A percentile compares a stretch with the other conserved stretches of the same genome.
These are phyloP conservation scores for Apodemia hepburni DNA, from an alignment of 2,888 invertebrate species.

Conservation along the genomic window DNA sequence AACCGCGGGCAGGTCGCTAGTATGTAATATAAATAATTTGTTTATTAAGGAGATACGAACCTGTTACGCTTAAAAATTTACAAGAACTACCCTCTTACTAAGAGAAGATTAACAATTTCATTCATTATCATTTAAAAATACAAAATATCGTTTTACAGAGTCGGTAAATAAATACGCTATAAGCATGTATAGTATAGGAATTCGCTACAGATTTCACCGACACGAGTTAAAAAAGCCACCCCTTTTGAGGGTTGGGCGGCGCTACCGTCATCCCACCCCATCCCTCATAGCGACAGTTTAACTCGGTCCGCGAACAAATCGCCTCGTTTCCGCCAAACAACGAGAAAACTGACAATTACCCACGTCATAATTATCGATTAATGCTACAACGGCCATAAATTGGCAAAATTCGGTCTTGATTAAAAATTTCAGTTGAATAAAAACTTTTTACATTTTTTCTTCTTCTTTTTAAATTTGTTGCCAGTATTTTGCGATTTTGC, in stretches of 20 bases:
- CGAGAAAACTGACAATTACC: conserved; percentile 48
- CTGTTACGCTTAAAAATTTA: too few relatives aligned
- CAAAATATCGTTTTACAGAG: neutral
- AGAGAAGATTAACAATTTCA: too few relatives aligned
- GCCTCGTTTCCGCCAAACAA: conserved; percentile 53
- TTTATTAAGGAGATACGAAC: too few relatives aligned
- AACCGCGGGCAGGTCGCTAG: too few relatives aligned
- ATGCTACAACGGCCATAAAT: conserved; percentile 15
- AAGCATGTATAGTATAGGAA: neutral
- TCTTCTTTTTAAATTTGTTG: neutral
- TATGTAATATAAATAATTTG: too few relatives aligned
- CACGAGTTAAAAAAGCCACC: conserved; percentile 28
- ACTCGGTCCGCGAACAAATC: conserved; percentile 52
- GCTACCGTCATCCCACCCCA: conserved; percentile 38
- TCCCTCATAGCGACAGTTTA: conserved; percentile 54
- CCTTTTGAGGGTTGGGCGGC: conserved; percentile 35
- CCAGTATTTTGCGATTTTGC: neutral
- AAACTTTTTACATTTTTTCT: neutral
- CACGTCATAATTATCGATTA: conserved; percentile 42
- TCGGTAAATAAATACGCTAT: neutral
- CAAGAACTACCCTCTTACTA: too few relatives aligned
- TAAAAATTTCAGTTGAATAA: neutral
- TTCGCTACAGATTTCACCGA: conserved; percentile 4
- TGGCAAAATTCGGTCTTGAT: neutral
- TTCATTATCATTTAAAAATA: too few relatives aligned